Evolutionary conservation across 2,113 vertebrate genomes (phyloP).

Genomic region (Phocoena phocoena): DNA sequence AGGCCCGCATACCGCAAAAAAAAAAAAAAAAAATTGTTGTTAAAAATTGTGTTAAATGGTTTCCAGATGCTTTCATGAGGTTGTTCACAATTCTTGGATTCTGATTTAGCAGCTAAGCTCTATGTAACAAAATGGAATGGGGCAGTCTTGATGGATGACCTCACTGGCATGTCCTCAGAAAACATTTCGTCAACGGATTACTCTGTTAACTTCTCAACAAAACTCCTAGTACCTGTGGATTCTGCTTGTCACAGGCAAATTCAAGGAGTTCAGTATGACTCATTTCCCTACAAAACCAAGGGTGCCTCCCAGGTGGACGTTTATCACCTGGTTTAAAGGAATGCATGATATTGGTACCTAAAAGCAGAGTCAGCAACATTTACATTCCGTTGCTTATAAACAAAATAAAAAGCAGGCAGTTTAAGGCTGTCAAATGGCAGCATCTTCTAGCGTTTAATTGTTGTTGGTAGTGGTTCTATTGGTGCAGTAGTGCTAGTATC

Average conservation of each 20-base stretch:
- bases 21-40: neutral
- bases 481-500: neutral
- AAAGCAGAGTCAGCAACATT: neutral
- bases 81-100: neutral
- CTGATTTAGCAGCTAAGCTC: neutral
- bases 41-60: neutral
- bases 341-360: neutral
- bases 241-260: constrained; percentile 48
- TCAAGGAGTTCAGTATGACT: constrained; percentile 30
- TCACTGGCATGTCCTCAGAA: neutral
- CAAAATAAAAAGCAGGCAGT: rapidly evolving
- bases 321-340: constrained; percentile 26
- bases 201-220: neutral
- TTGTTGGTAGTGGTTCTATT: neutral
- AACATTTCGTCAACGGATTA: neutral
- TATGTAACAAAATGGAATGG: neutral
- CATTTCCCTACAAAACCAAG: constrained; percentile 39
- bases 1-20: too few species aligned
- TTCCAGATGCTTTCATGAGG: neutral
- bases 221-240: constrained; percentile 30
- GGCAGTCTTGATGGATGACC: neutral
- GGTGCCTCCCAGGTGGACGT: neutral
- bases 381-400: neutral
- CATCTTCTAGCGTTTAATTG: neutral
- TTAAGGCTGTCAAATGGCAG: neutral